A percentile compares a stretch with the other conserved stretches of the same genome.
Evolutionary conservation across 2,888 invertebrate species (phyloP).

Genomic region (Papilio gigon): DNA sequence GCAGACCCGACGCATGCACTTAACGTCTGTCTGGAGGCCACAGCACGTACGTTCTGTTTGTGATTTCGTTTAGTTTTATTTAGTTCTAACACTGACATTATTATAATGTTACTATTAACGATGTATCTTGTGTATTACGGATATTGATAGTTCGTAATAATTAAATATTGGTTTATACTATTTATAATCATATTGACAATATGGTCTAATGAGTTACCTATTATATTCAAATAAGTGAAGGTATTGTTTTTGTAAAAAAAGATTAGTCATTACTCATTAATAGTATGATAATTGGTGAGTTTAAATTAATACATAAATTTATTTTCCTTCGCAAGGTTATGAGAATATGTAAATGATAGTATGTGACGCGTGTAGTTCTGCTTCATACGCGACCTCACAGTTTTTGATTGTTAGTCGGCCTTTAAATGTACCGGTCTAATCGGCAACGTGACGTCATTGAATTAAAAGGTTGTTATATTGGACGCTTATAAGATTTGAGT

Average conservation of each 20-base stretch:
- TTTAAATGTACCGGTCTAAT: constrained; percentile 21
- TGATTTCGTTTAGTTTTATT: constrained; percentile 9
- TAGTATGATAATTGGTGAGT: constrained; percentile 4
- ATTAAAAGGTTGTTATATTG: constrained; percentile 8
- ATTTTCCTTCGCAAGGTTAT: constrained; percentile 20
- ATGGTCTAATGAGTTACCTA: background rate
- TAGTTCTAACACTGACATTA: background rate
- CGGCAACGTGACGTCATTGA: background rate
- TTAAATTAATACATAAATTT: constrained; percentile 11
- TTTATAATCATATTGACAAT: background rate
- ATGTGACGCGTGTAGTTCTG: constrained; percentile 8
- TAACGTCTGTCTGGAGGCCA: constrained; percentile 57
- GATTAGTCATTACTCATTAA: background rate
- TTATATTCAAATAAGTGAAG: background rate
- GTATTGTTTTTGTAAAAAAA: constrained; percentile 12
- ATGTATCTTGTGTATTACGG: background rate
- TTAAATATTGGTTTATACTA: background rate
- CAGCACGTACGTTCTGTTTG: constrained; percentile 41
- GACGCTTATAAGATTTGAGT: no score
- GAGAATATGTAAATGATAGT: constrained; percentile 17
- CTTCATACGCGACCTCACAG: background rate
- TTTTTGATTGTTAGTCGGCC: constrained; percentile 21
- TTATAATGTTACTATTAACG: no score
- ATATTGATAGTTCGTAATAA: background rate
- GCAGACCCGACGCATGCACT: constrained; percentile 54